Conservation (phyloP, 2,888 invertebrate species). For the Embidobia sp. region DNA sequence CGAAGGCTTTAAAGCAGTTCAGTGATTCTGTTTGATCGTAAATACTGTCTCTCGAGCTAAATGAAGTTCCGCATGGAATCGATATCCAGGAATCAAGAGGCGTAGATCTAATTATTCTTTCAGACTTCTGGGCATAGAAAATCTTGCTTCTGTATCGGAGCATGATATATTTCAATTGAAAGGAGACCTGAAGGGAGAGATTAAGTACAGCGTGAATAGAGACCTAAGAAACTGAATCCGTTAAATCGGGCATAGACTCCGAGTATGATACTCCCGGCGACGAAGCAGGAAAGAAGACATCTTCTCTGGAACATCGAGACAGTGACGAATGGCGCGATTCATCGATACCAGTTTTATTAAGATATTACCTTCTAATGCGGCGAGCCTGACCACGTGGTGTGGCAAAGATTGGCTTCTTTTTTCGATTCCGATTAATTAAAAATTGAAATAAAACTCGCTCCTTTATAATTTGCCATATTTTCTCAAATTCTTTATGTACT, state of each 20-base stretch:
- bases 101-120: conserved; percentile 66
- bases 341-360: too few relatives aligned
- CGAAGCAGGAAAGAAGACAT: conserved; percentile 37
- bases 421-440: conserved; percentile 3
- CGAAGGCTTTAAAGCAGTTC: conserved; percentile 54
- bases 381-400: conserved; percentile 11
- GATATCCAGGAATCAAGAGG: conserved; percentile 62
- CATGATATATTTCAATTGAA: conserved; percentile 64
- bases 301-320: conserved; percentile 41
- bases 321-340: conserved; percentile 54
- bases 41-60: conserved; percentile 54
- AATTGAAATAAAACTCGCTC: conserved; percentile 12
- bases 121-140: conserved; percentile 64
- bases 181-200: conserved; percentile 63
- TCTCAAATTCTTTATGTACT: too few relatives aligned
- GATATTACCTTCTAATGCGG: conserved; percentile 31
- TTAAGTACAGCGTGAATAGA: conserved; percentile 65
- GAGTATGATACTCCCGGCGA: conserved; percentile 43
- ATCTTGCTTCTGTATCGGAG: conserved; percentile 63
- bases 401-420: conserved; percentile 1
- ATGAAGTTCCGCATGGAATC: conserved; percentile 59
- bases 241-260: conserved; percentile 62
- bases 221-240: conserved; percentile 64
- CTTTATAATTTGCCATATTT: too few relatives aligned
- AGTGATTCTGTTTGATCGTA: conserved; percentile 59